Conservation (phyloP, 1,140 invertebrate genomes). For the Armadillidium nasatum region DNA sequence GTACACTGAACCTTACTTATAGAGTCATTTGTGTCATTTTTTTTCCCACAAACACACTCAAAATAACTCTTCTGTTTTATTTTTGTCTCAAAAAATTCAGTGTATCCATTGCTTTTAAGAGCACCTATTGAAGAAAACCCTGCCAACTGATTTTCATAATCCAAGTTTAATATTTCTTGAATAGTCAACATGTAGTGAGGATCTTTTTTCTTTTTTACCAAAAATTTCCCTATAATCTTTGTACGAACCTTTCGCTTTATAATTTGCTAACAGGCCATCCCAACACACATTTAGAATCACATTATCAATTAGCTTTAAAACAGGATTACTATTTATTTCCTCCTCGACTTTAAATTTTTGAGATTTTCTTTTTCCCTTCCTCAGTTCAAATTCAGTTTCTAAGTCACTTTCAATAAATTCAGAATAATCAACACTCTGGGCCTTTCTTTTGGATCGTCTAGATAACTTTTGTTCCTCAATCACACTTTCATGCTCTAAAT, state of each 20-base stretch:
- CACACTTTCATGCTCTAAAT: too few species aligned
- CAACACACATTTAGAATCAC: constrained; percentile 38
- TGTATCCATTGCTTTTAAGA: constrained; percentile 33
- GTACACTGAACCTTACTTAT: constrained; percentile 53
- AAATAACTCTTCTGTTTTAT: constrained; percentile 46
- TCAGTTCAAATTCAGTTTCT: constrained; percentile 10
- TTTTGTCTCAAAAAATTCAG: constrained; percentile 47
- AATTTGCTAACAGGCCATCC: constrained; percentile 30
- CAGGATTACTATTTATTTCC: constrained; percentile 28
- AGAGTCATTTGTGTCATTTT: constrained; percentile 41
- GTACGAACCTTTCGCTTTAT: constrained; percentile 41
- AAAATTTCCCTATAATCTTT: constrained; percentile 38
- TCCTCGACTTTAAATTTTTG: constrained; percentile 25
- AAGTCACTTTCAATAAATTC: constrained; percentile 16
- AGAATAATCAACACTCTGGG: too few species aligned
- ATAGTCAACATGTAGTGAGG: constrained; percentile 39
- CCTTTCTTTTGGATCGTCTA: too few species aligned
- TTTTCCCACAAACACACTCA: constrained; percentile 47
- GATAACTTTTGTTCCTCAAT: too few species aligned
- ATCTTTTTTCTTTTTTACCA: constrained; percentile 37
- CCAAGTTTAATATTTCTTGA: constrained; percentile 28
- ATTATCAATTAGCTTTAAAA: constrained; percentile 33
- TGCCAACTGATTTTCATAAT: constrained; percentile 29
- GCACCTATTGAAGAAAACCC: constrained; percentile 26
- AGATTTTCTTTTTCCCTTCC: neutral